Evolutionary conservation across 2,797 vertebrate genomes (phyloP), one percentile per base, ranked within the genome.

Genomic region (Gymnothorax javanicus): DNA sequence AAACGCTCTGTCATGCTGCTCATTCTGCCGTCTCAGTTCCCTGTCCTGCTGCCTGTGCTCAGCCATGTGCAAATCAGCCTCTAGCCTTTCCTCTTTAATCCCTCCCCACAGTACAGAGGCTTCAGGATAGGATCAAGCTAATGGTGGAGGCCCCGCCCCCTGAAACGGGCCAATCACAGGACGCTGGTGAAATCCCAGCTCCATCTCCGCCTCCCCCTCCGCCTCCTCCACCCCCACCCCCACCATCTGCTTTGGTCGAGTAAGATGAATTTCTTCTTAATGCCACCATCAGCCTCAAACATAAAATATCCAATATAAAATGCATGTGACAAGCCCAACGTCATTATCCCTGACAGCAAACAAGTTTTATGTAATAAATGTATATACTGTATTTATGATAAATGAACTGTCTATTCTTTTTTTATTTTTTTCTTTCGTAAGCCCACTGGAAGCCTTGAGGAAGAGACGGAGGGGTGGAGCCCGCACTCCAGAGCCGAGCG

Each of bases 401-500:
- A 43, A 43, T 43, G 58, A 11, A 59, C 58, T 59, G 9, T 6
- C 58, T 2, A 59, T 9, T 59, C 8, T 59, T 59, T 59, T 6
- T 59, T 59, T 43, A 25, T 86, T 25, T 25, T 27, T 60, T 7
- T 62, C 3, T 85, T 8, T 89, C n/a, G 84, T 0, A 77, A 96
- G 95, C 86, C 84, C 95, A 3, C 88, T 93, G 43, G 92, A 93
- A 73, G 91, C 91, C n/a, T 87, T 96, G 89, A 95, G 90, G 87
- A 94, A 91, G 82, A 93, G 93, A 89, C 95, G 86, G 79, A 93
- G 92, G 88, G 59, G 56, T 56, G 82, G 79, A 85, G 71, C 86
- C 57, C n/a, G 0, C 15, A 84, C 82, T 56, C 62, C 64, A 4
- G 86, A 90, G 57, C 60, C 71, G 58, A 89, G 82, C 2, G 88